Evolutionary conservation across 2,888 invertebrate genomes (phyloP), one percentile per base, ranked within the genome.

Genomic region (Acronicta leporina): DNA sequence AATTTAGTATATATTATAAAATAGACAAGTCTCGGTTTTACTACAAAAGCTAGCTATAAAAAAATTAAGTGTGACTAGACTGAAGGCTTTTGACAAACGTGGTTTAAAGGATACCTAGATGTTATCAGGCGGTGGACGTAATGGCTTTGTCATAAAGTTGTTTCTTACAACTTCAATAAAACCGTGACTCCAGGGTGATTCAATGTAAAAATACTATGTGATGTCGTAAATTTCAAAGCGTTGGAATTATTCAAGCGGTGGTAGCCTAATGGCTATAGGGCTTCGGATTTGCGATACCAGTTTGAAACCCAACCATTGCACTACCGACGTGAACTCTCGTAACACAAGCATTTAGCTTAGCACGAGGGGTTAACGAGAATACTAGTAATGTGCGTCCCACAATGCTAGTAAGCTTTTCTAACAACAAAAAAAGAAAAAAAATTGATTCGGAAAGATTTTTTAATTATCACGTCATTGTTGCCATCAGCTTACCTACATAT

Each of bases 151-250:
- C 63, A 77, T 75, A 72, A 68, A 77, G 30, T 27, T 59, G 77
- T 72, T 60, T 54, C 60, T 72, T 77, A 75, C 66, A 59, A 77
- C 72, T 50, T 44, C 56, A 68, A 72, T 77, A 77, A 77, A 75
- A 72, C 63, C 64, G 60, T 65, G 68, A 68, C 68, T 74, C 50
- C 52, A 20, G 52, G 65, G 60, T 71, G 60, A 74, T 68, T 71
- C 65, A 65, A 61, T 62, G 63, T 65, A 68, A 65, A 74, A 75
- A 68, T 68, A 52, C 52, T 71, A 63, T 40, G 59, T 33, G 43
- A 47, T 30, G 15, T 63, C 48, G 63, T 71, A 58, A 75, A 71
- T 51, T 45, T 55, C 51, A 49, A 42, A 56, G 43, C 49, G 35
- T 45, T 49, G 48, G 50, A 74, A 74, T 67, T 64, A 60, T 70